phyloP scores from a whole-genome alignment of 1,140 invertebrate genomes.

The Drosophila repleta region DNA sequence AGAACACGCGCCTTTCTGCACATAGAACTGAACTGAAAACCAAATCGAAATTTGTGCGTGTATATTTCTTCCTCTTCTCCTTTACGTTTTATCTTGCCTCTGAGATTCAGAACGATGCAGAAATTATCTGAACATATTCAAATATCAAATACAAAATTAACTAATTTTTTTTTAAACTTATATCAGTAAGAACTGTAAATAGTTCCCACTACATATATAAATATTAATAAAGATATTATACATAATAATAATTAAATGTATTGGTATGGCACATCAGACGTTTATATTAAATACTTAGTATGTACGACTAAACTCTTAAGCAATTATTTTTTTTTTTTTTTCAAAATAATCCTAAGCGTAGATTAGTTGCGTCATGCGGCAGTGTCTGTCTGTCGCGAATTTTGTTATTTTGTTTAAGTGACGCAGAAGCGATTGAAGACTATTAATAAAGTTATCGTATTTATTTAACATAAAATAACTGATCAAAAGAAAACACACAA shows the following conservation, averaged over 20 bases:
- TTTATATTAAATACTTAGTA: conserved; percentile 20
- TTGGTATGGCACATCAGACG: conserved; percentile 27
- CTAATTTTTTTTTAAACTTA: conserved; percentile 26
- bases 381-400: conserved; percentile 16
- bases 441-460: conserved; percentile 79
- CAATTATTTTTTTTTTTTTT: conserved; percentile 39
- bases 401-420: conserved; percentile 62
- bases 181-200: conserved; percentile 34
- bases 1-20: conserved; percentile 50
- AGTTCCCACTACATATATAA: conserved; percentile 15
- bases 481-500: no score
- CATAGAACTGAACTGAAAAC: conserved; percentile 66
- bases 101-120: not conserved
- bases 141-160: conserved; percentile 5
- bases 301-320: conserved; percentile 6
- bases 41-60: conserved; percentile 8
- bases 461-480: conserved; percentile 54
- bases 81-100: conserved; percentile 7
- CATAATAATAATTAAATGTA: conserved; percentile 24
- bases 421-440: conserved; percentile 47
- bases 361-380: conserved; percentile 25
- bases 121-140: not conserved
- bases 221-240: conserved; percentile 3
- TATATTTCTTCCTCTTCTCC: conserved; percentile 7
- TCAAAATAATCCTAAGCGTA: conserved; percentile 42